These are phyloP conservation scores for Labia minor DNA, from an alignment of 2,888 invertebrate genomes.

Conservation along the genomic window DNA sequence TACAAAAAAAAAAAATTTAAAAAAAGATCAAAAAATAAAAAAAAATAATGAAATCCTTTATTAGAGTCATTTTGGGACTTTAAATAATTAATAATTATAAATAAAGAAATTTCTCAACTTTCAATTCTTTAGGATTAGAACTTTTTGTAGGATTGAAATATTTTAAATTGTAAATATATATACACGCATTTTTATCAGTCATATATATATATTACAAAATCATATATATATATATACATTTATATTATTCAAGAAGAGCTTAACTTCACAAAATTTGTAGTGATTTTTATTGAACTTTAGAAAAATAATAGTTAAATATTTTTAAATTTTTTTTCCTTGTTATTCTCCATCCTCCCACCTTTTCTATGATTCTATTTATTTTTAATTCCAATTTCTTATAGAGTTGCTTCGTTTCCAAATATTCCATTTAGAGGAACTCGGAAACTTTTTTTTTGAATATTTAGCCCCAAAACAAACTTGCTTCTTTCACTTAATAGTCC, in stretches of 20 bases:
- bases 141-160: background rate
- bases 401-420: background rate
- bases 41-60: background rate
- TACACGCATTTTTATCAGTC: background rate
- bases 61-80: slow-evolving; percentile 7
- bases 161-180: slow-evolving; percentile 13
- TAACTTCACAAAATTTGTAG: background rate
- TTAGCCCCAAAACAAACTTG: background rate
- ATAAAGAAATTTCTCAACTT: background rate
- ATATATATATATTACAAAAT: background rate
- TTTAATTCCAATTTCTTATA: background rate
- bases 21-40: background rate
- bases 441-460: background rate
- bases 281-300: background rate
- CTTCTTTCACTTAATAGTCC: background rate
- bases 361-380: background rate
- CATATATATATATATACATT: background rate
- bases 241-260: background rate
- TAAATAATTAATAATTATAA: background rate
- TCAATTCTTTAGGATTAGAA: slow-evolving; percentile 4
- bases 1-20: no score
- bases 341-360: no score
- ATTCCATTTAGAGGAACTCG: background rate
- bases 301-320: no score
- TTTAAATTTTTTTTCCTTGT: no score